A percentile compares a stretch with the other conserved stretches of the same genome.
Conservation (phyloP, 2,888 invertebrate species). For the Eilema depressum region DNA sequence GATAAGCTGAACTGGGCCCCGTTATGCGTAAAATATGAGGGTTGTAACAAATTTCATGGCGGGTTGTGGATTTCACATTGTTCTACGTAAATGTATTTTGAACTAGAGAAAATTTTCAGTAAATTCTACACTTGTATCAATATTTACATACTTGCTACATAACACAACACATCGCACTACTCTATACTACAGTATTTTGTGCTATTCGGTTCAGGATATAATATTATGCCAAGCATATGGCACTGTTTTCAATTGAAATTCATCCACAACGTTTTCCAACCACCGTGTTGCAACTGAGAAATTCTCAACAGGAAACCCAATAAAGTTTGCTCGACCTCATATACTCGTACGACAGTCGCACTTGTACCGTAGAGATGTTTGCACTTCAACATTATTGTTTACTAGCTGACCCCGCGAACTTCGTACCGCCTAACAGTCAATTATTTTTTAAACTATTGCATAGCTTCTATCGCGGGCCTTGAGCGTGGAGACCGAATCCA, state of each 20-base stretch:
- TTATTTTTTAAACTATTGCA: too few species aligned
- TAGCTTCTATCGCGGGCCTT: too few species aligned
- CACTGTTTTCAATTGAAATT: neutral
- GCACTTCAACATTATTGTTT: too few species aligned
- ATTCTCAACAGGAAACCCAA: neutral
- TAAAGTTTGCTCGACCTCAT: neutral
- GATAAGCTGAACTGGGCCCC: conserved; percentile 3
- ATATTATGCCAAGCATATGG: neutral
- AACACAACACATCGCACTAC: neutral
- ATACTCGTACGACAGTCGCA: neutral
- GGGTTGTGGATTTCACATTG: neutral
- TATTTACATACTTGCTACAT: too few species aligned
- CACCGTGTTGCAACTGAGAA: neutral
- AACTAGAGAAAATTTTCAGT: neutral
- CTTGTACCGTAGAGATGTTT: neutral
- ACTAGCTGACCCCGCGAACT: too few species aligned
- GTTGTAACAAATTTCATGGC: conserved; percentile 4
- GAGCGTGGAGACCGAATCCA: too few species aligned
- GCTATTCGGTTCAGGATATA: neutral
- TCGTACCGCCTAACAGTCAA: too few species aligned
- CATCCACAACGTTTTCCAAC: neutral
- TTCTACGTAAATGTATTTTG: neutral
- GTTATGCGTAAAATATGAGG: conserved; percentile 9
- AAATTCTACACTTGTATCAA: too few species aligned
- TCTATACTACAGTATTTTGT: neutral